Conservation (phyloP, 2,797 vertebrate genomes). For the Poeciliopsis gracilis region DNA sequence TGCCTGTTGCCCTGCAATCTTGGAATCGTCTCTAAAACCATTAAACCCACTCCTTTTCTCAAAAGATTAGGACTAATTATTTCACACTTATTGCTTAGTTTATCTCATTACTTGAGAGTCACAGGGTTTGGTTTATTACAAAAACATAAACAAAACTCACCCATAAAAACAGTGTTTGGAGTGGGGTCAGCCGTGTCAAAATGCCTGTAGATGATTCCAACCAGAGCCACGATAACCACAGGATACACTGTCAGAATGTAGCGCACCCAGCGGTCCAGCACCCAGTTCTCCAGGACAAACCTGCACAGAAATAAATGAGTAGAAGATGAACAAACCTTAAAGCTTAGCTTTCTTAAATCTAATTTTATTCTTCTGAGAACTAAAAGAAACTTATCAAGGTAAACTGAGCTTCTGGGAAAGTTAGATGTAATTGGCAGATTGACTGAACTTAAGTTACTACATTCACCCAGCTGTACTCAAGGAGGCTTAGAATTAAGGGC, state of each 20-base stretch:
- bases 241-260: constrained; percentile 84
- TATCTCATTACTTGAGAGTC: background rate
- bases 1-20: background rate
- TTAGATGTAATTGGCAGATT: background rate
- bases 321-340: background rate
- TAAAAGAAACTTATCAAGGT: background rate
- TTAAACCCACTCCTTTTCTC: background rate
- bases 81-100: background rate
- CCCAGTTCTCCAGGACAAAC: constrained; percentile 85
- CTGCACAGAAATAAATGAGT: constrained; percentile 48
- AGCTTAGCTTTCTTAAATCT: background rate
- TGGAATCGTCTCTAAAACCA: background rate
- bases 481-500: background rate
- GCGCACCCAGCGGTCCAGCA: constrained; percentile 82
- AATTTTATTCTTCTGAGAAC: background rate
- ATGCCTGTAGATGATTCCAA: constrained; percentile 71
- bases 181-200: constrained; percentile 54
- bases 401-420: background rate
- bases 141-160: constrained; percentile 60
- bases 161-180: constrained; percentile 77
- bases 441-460: background rate
- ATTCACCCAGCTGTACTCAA: background rate
- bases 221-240: constrained; percentile 80
- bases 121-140: background rate
- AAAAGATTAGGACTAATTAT: background rate